Base-by-base conservation (phyloP, 2,113 vertebrate species). In the Australoheros scitulus region DNA sequence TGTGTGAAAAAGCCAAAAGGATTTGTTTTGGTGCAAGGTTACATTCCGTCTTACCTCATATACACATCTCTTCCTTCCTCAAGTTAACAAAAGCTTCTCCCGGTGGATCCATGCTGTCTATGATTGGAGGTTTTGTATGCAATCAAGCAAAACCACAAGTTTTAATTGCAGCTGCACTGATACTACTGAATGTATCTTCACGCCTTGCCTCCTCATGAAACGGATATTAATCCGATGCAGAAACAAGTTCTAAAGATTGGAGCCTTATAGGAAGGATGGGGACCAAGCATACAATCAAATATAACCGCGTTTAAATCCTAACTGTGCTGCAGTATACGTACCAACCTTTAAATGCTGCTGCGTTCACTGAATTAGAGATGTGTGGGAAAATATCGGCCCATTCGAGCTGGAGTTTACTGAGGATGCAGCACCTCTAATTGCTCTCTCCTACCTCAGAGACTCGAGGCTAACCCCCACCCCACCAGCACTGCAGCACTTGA, bases 351-450 rank as follows among this genome's bases (percentile, higher is more conserved):
- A 29, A 32, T 32, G 47, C 68, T 32, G 47, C 26, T 32, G 24
- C 43, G 43, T 72, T 72, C 65, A 52, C 43, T 32, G 43, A 52
- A 52, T 72, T 32, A 32, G 24, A 52, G 65, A 29, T 50, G 65
- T 26, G 22, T 24, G 57, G 55, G 74, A 11, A 4, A 59, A 76
- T 9, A 26, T 17, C 50, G 36, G 57, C 36, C 36, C 75, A 13
- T 11, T 64, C 34, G 47, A 38, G 63, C 77, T 26, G 61, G 58
- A 84, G 20, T 75, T 72, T 18, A 17, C 29, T 14, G 18, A 34
- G 26, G 85, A 82, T 80, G 89, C 86, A 59, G 72, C 70, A 22
- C 24, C 77, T 87, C 61, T n/a, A 4, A 65, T 5, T n/a, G 47
- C 57, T 41, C n/a, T 58, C 34, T 77, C 56, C 75, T 36, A 43